Base-by-base conservation (phyloP, 2,888 invertebrate species). In the Tridacna gigas region DNA sequence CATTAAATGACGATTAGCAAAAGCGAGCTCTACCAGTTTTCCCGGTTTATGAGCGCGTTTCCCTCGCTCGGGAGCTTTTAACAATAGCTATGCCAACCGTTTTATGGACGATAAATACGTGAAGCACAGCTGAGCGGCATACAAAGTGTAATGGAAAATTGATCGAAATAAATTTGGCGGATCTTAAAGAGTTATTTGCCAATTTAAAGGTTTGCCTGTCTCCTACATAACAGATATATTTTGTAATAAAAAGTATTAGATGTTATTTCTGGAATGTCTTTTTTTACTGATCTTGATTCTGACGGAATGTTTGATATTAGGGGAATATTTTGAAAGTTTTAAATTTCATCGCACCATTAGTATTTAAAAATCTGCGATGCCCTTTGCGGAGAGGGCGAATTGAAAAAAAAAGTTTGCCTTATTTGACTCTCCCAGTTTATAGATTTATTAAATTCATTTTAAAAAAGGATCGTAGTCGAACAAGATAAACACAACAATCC, bases 1-100 rank as follows among this genome's bases (percentile, higher is more conserved):
- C 85, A 85, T 85, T 82, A 85, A 85, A 82, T 60, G 80, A 66
- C 82, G 80, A 85, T 85, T 85, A 85, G 74, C 47, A 51, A 65
- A 80, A 78, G 51, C 67, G 60, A 85, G 66, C 37, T 26, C 51
- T 74, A 75, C 77, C 77, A 77, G 71, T 74, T 74, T 37, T 28
- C 61, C 77, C 65, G 65, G 74, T 84, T 84, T 84, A 84, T 82
- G 84, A 60, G 56, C 26, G 28, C 28, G 25, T 79, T 73, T 79
- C 77, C 37, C 74, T 9, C 74, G 79, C 82, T 79, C 77, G 82
- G 28, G 79, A 77, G 81, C 82, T 79, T 79, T 79, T 79, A 79
- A 73, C 82, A 82, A 79, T 77, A 74, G 84, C 65, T 67, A 74
- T 51, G 67, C 61, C 66, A 48, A 63, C 51, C 26, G 67, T 69